These are phyloP conservation scores for Gastrophryne carolinensis DNA, from an alignment of 2,797 vertebrate species.

Conservation along the genomic window DNA sequence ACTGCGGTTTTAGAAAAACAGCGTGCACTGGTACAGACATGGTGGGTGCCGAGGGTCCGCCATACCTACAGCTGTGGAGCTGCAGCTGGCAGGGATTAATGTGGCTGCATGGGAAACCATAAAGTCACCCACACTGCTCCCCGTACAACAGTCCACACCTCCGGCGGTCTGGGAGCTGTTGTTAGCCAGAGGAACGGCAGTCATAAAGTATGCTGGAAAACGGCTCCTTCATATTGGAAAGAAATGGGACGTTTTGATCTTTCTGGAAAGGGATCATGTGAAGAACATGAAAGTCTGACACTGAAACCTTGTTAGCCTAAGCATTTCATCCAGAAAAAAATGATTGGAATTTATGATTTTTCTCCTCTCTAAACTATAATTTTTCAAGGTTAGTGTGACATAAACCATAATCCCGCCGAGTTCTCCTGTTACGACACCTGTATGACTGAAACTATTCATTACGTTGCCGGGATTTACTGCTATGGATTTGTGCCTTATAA, in stretches of 20 bases:
- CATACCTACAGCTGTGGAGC: constrained; percentile 67
- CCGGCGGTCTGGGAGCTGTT: constrained; percentile 64
- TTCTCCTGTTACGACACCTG: constrained; percentile 52
- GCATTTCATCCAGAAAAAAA: constrained; percentile 49
- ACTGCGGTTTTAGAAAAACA: constrained; percentile 63
- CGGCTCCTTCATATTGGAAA: constrained; percentile 46
- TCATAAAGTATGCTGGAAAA: constrained; percentile 55
- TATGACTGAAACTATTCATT: constrained; percentile 48
- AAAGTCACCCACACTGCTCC: constrained; percentile 62
- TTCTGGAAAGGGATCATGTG: constrained; percentile 10
- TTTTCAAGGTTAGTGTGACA: constrained; percentile 52
- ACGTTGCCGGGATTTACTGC: constrained; percentile 41
- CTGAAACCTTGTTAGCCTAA: constrained; percentile 45
- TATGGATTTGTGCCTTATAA: constrained; percentile 41
- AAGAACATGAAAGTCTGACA: constrained; percentile 18
- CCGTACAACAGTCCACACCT: constrained; percentile 62
- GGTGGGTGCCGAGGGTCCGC: constrained; percentile 69
- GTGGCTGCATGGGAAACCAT: constrained; percentile 73
- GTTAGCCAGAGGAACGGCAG: constrained; percentile 58
- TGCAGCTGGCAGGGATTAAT: constrained; percentile 70
- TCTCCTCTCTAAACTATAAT: constrained; percentile 42
- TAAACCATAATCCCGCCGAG: constrained; percentile 49
- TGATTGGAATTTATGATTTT: constrained; percentile 50
- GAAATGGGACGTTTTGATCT: constrained; percentile 46
- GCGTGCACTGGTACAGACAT: constrained; percentile 64